Evolutionary conservation across 2,797 vertebrate species (phyloP).

Genomic region (Galago senegalensis): DNA sequence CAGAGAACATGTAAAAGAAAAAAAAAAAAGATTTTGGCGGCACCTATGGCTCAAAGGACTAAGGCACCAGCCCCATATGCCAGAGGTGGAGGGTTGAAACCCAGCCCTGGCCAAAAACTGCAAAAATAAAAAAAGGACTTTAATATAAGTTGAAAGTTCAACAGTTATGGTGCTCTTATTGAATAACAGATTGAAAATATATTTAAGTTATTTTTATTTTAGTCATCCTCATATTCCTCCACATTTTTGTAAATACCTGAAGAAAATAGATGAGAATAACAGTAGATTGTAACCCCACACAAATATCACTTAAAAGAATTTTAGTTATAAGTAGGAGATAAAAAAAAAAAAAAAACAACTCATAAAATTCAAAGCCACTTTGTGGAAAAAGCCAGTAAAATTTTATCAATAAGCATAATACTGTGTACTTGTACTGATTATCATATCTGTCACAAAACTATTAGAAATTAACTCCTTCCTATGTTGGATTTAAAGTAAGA

Average conservation of each 20-base stretch:
- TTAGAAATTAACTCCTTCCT: neutral
- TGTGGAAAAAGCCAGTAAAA: neutral
- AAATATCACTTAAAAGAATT: neutral
- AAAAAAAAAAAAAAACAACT: neutral
- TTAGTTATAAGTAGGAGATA: neutral
- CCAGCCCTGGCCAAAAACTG: too few relatives aligned
- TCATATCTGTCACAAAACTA: neutral
- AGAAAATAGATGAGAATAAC: neutral
- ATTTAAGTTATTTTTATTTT: constrained; percentile 41
- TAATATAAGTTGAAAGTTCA: neutral
- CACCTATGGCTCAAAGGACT: too few relatives aligned
- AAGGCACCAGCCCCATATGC: too few relatives aligned
- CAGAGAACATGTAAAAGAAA: neutral
- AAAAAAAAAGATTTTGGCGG: neutral
- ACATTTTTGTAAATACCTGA: neutral
- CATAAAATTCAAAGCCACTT: neutral
- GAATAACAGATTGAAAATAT: neutral
- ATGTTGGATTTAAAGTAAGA: neutral
- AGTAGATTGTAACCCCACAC: neutral
- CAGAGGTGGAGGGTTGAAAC: too few relatives aligned
- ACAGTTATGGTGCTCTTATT: neutral
- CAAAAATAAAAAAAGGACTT: neutral
- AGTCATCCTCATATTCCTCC: neutral
- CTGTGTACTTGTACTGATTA: neutral
- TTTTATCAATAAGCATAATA: neutral